A percentile compares a stretch with the other conserved stretches of the same genome.
These are phyloP conservation scores for Axis porcinus DNA, from an alignment of 2,113 vertebrate species.

Conservation along the genomic window DNA sequence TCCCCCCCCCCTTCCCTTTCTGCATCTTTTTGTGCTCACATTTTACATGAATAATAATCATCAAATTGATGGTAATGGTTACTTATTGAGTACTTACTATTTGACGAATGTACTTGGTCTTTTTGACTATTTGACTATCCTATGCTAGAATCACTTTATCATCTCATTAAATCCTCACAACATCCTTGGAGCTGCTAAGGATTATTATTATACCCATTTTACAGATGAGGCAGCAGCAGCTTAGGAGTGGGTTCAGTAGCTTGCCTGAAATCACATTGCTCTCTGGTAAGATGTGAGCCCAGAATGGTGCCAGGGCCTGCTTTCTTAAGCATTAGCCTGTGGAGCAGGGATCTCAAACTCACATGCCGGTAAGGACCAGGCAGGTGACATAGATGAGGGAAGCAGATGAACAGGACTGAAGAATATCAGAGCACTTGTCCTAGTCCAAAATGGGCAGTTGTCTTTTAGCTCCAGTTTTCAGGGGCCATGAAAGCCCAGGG, in stretches of 20 bases:
- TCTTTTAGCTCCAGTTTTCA: background rate
- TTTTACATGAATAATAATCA: background rate
- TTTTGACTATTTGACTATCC: background rate
- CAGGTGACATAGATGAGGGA: background rate
- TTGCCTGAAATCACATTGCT: background rate
- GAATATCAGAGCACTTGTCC: background rate
- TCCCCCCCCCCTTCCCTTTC: background rate
- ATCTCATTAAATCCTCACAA: background rate
- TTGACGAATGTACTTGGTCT: background rate
- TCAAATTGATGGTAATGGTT: background rate
- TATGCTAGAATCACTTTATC: background rate
- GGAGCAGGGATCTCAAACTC: background rate
- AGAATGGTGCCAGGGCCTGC: background rate
- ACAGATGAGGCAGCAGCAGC: background rate
- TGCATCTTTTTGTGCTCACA: background rate
- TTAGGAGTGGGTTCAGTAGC: background rate
- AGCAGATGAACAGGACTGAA: background rate
- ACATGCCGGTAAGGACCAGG: background rate
- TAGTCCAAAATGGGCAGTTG: background rate
- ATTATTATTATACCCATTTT: background rate
- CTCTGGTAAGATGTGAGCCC: background rate
- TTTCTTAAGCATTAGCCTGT: background rate
- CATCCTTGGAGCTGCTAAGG: background rate
- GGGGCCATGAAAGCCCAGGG: background rate
- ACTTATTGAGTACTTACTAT: background rate